Evolutionary conservation across 2,113 vertebrate species (phyloP), one percentile per base, ranked within the genome.

Genomic region (Ochotona curzoniae): DNA sequence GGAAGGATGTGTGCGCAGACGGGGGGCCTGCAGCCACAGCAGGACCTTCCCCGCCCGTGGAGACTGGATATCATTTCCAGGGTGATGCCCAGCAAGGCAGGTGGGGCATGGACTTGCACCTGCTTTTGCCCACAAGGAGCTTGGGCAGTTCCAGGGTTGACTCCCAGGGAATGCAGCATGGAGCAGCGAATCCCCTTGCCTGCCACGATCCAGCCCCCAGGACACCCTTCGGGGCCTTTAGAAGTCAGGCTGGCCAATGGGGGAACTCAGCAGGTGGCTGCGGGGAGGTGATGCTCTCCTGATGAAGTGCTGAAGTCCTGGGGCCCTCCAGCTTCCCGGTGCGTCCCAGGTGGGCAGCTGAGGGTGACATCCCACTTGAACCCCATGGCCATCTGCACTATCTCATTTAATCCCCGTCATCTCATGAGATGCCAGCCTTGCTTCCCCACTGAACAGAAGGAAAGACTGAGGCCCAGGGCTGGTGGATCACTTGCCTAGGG

Each of bases 51-150:
- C 8, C 28, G 38, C 30, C 47, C 78, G 66, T 30, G 0, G 44
- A 26, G 54, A 44, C 38, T 5, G 49, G 47, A 15, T 10, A 35
- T 67, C 73, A 30, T 32, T 30, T 51, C 79, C 26, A 14, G 49
- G 14, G 18, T 0, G 32, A 30, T 8, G 10, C 23, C 20, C 13
- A 2, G 3, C 7, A 5, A 21, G 88, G 82, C 0, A 1, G 26
- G 1, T 7, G 11, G 83, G 83, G 61, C n/a, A 76, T 69, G 75
- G 26, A 0, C 1, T 13, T 4, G 54, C 57, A 12, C 51, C 64
- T 63, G 51, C 71, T 57, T 79, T 28, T 54, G 18, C 26, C 18
- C 60, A 71, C 11, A 2, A 38, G 13, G 60, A 92, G 20, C 54
- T 25, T 1, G 1, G 78, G 63, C 60, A 30, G 21, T 83, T n/a